Evolutionary conservation across 2,888 invertebrate genomes (phyloP).

Genomic region (Hylaea fasciaria): DNA sequence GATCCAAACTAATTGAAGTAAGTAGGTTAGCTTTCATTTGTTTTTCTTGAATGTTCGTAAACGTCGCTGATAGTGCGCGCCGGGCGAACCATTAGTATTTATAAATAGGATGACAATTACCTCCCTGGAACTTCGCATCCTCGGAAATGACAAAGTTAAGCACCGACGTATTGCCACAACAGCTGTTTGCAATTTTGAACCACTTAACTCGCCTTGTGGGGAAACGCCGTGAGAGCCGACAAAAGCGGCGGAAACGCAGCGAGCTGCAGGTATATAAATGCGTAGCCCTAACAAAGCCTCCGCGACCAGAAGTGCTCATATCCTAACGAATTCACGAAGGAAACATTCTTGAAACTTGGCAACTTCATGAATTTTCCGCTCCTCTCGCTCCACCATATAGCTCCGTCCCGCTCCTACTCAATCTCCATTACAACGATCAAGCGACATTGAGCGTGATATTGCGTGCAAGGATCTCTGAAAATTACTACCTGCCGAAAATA

Average conservation of each 20-base stretch:
- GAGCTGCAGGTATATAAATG: too few species aligned
- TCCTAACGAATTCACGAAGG: constrained; percentile 44
- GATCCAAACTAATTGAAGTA: neutral
- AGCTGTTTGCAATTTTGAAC: constrained; percentile 25
- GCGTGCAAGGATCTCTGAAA: constrained; percentile 54
- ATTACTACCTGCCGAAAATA: constrained; percentile 21
- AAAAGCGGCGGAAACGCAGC: constrained; percentile 9
- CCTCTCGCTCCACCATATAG: constrained; percentile 47
- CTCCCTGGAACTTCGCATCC: neutral
- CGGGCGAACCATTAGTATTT: too few species aligned
- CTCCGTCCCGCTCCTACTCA: constrained; percentile 58
- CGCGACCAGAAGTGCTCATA: constrained; percentile 20
- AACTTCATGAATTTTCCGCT: constrained; percentile 70
- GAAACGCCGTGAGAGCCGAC: constrained; percentile 5
- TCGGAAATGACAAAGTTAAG: constrained; percentile 15
- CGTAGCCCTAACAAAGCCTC: constrained; percentile 14
- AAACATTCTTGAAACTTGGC: constrained; percentile 57
- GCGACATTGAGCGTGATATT: constrained; percentile 80
- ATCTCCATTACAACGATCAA: constrained; percentile 80
- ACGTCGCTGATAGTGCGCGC: too few species aligned
- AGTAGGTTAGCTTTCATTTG: too few species aligned
- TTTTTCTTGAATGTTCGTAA: too few species aligned
- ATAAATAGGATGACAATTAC: too few species aligned
- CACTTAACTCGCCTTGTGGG: constrained; percentile 15
- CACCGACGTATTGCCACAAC: constrained; percentile 11